Percentiles rank a stretch among this genome's conserved stretches.
These are phyloP conservation scores for Gymnocypris eckloni DNA, from an alignment of 2,797 vertebrate species.

Conservation along the genomic window DNA sequence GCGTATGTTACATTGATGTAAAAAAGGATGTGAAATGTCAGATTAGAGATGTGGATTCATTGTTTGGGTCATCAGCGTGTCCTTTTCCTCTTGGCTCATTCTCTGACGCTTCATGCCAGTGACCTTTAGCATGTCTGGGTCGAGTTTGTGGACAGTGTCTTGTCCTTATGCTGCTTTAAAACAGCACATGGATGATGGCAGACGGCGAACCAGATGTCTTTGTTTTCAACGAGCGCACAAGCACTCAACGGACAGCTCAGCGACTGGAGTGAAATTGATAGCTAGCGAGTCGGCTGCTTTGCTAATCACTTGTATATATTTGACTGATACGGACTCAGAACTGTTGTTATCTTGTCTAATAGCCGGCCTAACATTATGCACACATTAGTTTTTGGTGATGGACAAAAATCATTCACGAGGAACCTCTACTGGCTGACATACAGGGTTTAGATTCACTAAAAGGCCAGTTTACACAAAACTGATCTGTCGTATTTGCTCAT, in stretches of 20 bases:
- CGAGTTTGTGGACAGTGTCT: slow-evolving; percentile 35
- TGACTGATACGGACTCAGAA: neutral
- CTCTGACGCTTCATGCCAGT: slow-evolving; percentile 4
- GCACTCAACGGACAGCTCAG: slow-evolving; percentile 12
- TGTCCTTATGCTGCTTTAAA: slow-evolving; percentile 44
- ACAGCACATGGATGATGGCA: slow-evolving; percentile 39
- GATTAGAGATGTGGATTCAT: neutral
- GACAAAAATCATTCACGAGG: neutral
- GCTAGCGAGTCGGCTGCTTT: slow-evolving; percentile 8
- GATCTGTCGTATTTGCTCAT: neutral
- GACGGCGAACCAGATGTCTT: slow-evolving; percentile 47
- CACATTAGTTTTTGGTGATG: neutral
- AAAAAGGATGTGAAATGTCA: neutral
- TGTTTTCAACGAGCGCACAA: slow-evolving; percentile 9
- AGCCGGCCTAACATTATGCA: neutral
- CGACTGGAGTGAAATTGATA: slow-evolving; percentile 22
- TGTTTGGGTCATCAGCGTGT: slow-evolving; percentile 12
- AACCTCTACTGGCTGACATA: neutral
- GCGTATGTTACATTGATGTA: neutral
- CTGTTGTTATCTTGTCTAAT: slow-evolving; percentile 21
- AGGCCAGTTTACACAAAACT: neutral
- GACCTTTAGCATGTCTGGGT: slow-evolving; percentile 48
- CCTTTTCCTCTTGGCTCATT: slow-evolving; percentile 7
- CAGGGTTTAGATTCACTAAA: neutral
- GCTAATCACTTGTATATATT: slow-evolving; percentile 33